Conservation (phyloP, 2,797 vertebrate species). For the Oryzias dopingdopingensis region DNA sequence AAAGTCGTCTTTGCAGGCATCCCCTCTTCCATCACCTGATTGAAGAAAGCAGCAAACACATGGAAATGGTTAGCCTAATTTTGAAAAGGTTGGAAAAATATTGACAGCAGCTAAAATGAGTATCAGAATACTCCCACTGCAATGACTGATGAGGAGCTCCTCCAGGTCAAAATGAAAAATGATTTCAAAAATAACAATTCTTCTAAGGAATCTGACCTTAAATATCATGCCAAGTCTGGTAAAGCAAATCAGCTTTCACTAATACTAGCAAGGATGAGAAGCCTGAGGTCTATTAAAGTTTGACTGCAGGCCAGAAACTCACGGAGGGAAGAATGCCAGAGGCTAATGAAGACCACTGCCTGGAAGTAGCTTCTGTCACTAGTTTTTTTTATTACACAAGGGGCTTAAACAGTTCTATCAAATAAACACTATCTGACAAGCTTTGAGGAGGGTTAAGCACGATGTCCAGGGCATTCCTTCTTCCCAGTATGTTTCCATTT, state of each 20-base stretch:
- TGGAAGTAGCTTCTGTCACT: slow-evolving; percentile 53
- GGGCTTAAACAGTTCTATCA: slow-evolving; percentile 52
- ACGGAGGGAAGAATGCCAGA: slow-evolving; percentile 41
- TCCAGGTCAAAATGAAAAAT: slow-evolving; percentile 52
- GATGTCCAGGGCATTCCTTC: slow-evolving; percentile 31
- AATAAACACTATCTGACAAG: slow-evolving; percentile 69
- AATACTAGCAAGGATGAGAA: slow-evolving; percentile 59
- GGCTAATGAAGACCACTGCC: slow-evolving; percentile 49
- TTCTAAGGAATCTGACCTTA: slow-evolving; percentile 46
- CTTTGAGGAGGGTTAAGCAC: slow-evolving; percentile 43
- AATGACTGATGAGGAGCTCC: slow-evolving; percentile 15
- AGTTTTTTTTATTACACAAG: slow-evolving; percentile 47
- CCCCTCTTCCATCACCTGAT: slow-evolving; percentile 92
- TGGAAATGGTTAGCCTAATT: slow-evolving; percentile 21
- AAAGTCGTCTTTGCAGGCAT: slow-evolving; percentile 96
- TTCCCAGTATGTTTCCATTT: slow-evolving; percentile 61
- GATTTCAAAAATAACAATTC: slow-evolving; percentile 48
- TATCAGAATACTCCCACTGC: slow-evolving; percentile 33
- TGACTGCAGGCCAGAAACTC: slow-evolving; percentile 38
- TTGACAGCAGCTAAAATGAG: slow-evolving; percentile 25
- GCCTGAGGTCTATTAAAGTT: slow-evolving; percentile 59
- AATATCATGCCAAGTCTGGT: slow-evolving; percentile 45
- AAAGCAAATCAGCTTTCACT: slow-evolving; percentile 61
- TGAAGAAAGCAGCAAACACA: not conserved
- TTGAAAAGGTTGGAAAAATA: slow-evolving; percentile 31